phyloP scores from a whole-genome alignment of 2,113 vertebrate species.

The Alectura lathami region DNA sequence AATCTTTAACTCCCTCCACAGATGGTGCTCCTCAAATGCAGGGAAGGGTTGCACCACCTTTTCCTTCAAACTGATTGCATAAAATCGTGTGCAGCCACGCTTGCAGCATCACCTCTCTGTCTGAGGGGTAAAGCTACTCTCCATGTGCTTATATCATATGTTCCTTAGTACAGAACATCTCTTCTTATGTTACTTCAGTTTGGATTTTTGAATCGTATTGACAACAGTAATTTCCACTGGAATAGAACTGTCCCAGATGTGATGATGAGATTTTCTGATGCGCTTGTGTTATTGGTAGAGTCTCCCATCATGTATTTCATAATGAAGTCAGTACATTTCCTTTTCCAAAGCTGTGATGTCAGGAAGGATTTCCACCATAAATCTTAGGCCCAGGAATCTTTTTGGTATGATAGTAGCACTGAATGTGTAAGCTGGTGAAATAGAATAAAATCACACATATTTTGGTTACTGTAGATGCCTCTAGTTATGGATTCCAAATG shows the following conservation, averaged over 20 bases:
- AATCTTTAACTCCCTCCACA: neutral
- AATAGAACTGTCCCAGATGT: neutral
- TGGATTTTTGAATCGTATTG: neutral
- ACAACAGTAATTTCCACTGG: neutral
- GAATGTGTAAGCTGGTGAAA: neutral
- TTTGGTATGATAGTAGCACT: neutral
- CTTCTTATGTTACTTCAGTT: neutral
- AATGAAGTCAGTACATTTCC: neutral
- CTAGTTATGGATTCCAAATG: neutral
- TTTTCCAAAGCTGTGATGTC: neutral
- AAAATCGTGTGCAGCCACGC: accelerated
- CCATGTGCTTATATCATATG: neutral
- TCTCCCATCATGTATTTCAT: neutral
- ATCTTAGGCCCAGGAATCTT: neutral
- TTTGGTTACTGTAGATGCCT: neutral
- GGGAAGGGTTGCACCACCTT: neutral
- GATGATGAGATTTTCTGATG: neutral
- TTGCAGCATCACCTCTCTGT: accelerated
- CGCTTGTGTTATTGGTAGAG: neutral
- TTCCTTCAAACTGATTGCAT: no score
- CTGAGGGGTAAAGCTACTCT: neutral
- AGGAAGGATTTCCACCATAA: neutral
- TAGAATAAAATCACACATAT: neutral
- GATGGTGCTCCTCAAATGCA: neutral
- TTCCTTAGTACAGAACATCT: neutral